Percentiles rank a stretch among this genome's conserved stretches.
Conservation (phyloP, 2,113 vertebrate genomes). For the Pardalotus punctatus region DNA sequence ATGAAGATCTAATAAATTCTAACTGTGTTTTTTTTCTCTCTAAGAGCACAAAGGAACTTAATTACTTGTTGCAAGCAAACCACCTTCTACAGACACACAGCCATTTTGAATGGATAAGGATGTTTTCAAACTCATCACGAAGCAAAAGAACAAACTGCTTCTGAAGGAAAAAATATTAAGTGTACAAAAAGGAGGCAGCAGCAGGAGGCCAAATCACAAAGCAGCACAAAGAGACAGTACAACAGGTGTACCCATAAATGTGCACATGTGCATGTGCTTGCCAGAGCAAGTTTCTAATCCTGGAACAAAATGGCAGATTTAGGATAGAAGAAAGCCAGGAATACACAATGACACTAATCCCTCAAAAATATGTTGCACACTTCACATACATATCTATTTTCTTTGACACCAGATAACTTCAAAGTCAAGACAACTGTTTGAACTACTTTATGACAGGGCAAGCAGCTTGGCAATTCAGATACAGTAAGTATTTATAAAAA, state of each 20-base stretch:
- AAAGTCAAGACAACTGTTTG: neutral
- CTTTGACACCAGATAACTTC: neutral
- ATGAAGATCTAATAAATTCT: neutral
- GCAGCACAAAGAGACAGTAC: neutral
- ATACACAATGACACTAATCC: neutral
- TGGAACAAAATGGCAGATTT: neutral
- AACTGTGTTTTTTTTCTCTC: neutral
- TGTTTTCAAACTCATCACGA: neutral
- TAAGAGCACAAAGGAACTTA: neutral
- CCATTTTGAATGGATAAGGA: neutral
- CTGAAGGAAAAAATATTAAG: too few relatives aligned
- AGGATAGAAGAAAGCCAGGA: neutral
- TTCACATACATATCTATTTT: neutral
- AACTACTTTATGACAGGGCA: neutral
- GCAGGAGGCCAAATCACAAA: neutral
- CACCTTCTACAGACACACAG: neutral
- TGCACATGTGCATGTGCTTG: rapidly evolving
- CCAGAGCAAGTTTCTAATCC: neutral
- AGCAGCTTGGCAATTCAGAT: neutral
- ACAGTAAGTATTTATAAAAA: neutral
- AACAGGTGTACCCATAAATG: neutral
- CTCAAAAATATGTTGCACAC: neutral
- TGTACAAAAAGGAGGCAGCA: neutral
- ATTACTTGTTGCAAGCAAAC: neutral
- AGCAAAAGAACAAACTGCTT: neutral